Conservation (phyloP, 2,888 invertebrate species). For the Coleophora deauratella region DNA sequence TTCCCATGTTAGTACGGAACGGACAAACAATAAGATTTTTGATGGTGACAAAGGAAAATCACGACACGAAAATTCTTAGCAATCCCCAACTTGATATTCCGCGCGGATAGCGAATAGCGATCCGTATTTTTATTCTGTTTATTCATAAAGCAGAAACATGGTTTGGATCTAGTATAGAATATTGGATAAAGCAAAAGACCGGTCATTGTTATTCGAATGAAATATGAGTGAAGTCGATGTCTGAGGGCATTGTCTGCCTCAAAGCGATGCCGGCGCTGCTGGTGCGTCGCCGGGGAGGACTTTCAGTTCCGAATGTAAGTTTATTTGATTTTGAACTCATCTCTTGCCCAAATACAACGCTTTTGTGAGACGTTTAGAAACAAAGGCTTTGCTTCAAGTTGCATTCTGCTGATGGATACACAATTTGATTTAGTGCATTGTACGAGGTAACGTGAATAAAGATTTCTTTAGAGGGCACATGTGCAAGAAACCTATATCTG, state of each 20-base stretch:
- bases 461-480: no score
- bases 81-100: conserved; percentile 4
- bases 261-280: conserved; percentile 38
- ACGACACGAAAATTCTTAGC: no score
- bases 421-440: no score
- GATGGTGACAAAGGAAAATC: no score
- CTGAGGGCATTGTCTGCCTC: conserved; percentile 48
- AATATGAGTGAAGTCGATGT: conserved; percentile 55
- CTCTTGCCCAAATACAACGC: conserved; percentile 38
- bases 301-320: conserved; percentile 55
- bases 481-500: no score
- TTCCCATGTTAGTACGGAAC: conserved; percentile 31
- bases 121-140: conserved; percentile 2
- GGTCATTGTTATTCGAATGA: conserved; percentile 55
- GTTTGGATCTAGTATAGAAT: conserved; percentile 41
- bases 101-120: background rate
- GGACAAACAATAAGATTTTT: conserved; percentile 25
- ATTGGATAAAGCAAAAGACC: conserved; percentile 47
- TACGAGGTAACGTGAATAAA: no score
- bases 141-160: conserved; percentile 20
- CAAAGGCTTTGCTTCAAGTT: no score
- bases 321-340: conserved; percentile 52
- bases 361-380: no score
- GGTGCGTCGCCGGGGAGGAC: conserved; percentile 27
- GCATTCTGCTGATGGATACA: no score